Evolutionary conservation across 2,797 vertebrate species (phyloP), one percentile per base, ranked within the genome.

Genomic region (Adrianichthys oophorus): DNA sequence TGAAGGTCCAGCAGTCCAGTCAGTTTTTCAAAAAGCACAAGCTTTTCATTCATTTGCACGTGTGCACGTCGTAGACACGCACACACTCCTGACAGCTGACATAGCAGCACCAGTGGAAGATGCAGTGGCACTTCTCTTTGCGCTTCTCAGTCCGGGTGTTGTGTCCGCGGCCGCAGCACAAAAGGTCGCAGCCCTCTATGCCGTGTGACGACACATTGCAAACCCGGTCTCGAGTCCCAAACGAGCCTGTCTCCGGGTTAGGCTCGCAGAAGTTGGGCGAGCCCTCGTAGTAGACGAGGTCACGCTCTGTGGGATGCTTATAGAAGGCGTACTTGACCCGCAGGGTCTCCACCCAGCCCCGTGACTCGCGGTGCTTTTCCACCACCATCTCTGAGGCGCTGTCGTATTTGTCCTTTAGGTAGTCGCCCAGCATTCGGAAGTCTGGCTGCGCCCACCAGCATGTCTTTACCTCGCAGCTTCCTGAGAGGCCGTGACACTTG

Each of bases 71-170:
- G 0, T 98, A 98, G 70, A 97, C 91, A 0, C 97, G 93, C 62
- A 94, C 70, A 6, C 97, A 98, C 90, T 98, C 97, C 88, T 98
- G 95, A 76, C 96, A 98, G 90, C 96, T 98, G 71, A 98, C 95
- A 0, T 98, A 98, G 89, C 95, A 98, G 90, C 95, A 98, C 96
- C 96, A 98, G 91, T 98, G 97, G 92, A 99, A 99, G 91, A 98
- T 94, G 88, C 97, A 99, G 89, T 98, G 96, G 55, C 97, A 98
- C 51, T 98, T 98, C 90, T 98, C 97, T 62, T 97, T 98, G 65
- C 97, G 93, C 29, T 95, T 96, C 91, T 98, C 96, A 84, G 96
- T 98, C 90, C 97, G 90, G 46, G 97, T 98, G 90, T 98, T 98
- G 93, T 98, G 96, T 53, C 97, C 97, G 0, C 97, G 94, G 6